Evolutionary conservation across 1,140 invertebrate species (phyloP), one percentile per base, ranked within the genome.

Genomic region (Drosophila carrolli): DNA sequence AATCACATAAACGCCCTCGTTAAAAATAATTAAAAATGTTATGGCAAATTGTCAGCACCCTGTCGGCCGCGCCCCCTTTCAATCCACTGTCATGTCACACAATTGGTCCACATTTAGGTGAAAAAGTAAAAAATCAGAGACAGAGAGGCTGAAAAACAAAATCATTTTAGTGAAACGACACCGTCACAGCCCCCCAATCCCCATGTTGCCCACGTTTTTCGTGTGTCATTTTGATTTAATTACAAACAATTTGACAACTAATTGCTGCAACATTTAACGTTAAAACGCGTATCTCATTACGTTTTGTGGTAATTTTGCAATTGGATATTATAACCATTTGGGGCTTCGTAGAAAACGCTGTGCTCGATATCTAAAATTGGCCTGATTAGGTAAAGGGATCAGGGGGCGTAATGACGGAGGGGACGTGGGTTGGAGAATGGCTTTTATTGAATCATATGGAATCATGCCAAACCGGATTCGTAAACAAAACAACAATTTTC

Each of bases 171-270:
- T 78, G 67, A 88, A 88, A 86, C 71, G 80, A 60, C 84, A 67
- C 55, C 67, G 79, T 78, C 83, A 88, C 54, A 77, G 1, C n/a
- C n/a, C 9, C 29, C n/a, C 11, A 4, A 32, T 27, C 23, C n/a
- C 16, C 23, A n/a, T 27, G 16, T 37, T 6, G 19, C 13, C 40
- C 11, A 29, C 40, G 46, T 46, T 77, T 88, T 88, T 75, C 78
- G 59, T 88, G 75, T 89, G 76, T 88, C 85, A 81, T 81, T 89
- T 90, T 89, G 84, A 89, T 89, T 89, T 89, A 89, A 89, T 89
- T 89, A 89, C 84, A 78, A 89, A 89, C 84, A 89, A 89, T 89
- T 89, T 90, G 84, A 89, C 84, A 89, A 89, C 84, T 89, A 89
- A 89, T 89, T 89, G 84, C 84, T 78, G 75, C 70, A 84, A 84